Percentiles rank a stretch among this genome's conserved stretches.
Conservation (phyloP, 37 sponge, comb jelly and placozoan species). For the Petrosia ficiformis region DNA sequence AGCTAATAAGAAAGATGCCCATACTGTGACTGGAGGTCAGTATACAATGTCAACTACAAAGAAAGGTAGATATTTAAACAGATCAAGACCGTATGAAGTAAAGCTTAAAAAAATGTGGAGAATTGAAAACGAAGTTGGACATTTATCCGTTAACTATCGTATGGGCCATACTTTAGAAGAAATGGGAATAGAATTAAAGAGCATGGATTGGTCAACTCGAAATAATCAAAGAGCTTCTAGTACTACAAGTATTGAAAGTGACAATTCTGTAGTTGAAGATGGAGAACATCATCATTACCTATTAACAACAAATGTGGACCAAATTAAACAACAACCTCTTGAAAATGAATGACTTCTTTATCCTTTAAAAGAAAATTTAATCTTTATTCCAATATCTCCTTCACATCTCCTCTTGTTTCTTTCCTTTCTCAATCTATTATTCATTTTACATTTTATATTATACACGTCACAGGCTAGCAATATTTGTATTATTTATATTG, state of each 20-base stretch:
- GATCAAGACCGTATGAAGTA: conserved; percentile 46
- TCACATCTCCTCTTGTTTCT: neutral
- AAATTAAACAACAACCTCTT: neutral
- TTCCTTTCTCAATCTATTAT: neutral
- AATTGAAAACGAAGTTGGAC: conserved; percentile 46
- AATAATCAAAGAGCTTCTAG: neutral
- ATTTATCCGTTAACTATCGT: conserved; percentile 32
- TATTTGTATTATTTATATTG: too few relatives aligned
- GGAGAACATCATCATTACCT: neutral
- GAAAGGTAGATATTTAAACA: conserved; percentile 53
- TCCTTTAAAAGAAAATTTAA: neutral
- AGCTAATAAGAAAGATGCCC: conserved; percentile 57
- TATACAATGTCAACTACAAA: conserved; percentile 75
- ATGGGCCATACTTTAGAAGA: conserved; percentile 61
- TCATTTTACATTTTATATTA: too few relatives aligned
- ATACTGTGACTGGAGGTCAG: conserved; percentile 45
- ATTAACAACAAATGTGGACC: neutral
- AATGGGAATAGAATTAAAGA: conserved; percentile 42
- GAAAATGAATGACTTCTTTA: neutral
- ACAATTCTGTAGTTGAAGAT: too few relatives aligned
- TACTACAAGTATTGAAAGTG: neutral
- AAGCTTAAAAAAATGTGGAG: conserved; percentile 63
- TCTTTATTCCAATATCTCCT: neutral
- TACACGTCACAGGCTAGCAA: too few relatives aligned
- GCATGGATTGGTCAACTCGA: conserved; percentile 48